phyloP scores from a whole-genome alignment of 2,888 invertebrate species.

The Bugulina stolonifera region DNA sequence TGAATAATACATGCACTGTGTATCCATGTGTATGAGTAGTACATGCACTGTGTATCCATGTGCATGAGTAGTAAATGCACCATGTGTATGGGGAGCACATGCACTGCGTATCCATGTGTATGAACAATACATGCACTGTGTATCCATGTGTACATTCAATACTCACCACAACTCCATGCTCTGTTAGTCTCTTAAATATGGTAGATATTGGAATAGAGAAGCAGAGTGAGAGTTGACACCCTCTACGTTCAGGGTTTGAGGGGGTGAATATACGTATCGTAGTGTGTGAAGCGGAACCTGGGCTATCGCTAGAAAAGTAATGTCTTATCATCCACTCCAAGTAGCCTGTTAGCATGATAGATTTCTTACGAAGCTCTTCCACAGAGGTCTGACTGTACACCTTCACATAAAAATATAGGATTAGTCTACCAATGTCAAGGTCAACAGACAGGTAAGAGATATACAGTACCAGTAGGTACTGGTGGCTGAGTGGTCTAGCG shows the following conservation, averaged over 20 bases:
- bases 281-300: not conserved
- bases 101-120: not conserved
- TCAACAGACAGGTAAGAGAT: too few relatives aligned
- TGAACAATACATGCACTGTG: not conserved
- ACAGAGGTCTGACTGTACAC: slow-evolving; percentile 55
- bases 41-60: not conserved
- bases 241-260: slow-evolving; percentile 55
- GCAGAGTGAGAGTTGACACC: slow-evolving; percentile 57
- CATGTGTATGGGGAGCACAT: not conserved
- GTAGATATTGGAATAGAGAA: slow-evolving; percentile 52
- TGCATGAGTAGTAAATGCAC: not conserved
- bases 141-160: not conserved
- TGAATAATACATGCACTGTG: not conserved
- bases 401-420: slow-evolving; percentile 38
- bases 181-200: slow-evolving; percentile 54
- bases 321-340: slow-evolving; percentile 54
- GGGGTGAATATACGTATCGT: slow-evolving; percentile 57
- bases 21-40: not conserved
- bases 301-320: slow-evolving; percentile 33
- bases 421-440: too few relatives aligned
- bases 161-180: slow-evolving; percentile 57
- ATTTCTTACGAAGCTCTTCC: slow-evolving; percentile 53
- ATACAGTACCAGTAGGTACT: too few relatives aligned
- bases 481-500: too few relatives aligned
- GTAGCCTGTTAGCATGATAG: slow-evolving; percentile 57